Evolutionary conservation across 2,797 vertebrate genomes (phyloP).

Genomic region (Hapalemur alaotrensis): DNA sequence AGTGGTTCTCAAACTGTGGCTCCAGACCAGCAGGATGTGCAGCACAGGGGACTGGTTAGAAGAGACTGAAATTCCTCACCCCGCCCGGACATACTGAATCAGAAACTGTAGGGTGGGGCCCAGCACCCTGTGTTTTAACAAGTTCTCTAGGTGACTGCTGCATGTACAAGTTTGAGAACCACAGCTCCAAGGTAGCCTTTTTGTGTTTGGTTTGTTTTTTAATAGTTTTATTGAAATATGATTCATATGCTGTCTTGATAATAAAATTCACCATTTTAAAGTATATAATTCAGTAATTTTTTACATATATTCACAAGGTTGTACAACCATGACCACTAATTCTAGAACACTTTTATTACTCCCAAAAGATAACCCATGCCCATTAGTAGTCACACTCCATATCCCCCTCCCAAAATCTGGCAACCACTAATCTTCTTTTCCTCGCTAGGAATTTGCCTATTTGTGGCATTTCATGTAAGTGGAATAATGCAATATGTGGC

Average conservation of each 20-base stretch:
- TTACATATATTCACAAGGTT: neutral
- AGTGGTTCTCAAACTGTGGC: neutral
- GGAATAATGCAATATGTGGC: neutral
- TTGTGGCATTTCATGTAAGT: neutral
- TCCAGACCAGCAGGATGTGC: neutral
- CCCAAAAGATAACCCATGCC: neutral
- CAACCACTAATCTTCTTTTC: neutral
- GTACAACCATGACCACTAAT: neutral
- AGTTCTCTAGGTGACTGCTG: neutral
- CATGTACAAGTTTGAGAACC: neutral
- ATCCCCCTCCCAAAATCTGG: neutral
- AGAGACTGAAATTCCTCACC: neutral
- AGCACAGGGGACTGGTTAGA: neutral
- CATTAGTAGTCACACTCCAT: neutral
- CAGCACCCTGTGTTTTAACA: neutral
- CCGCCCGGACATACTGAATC: neutral
- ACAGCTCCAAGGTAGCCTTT: neutral
- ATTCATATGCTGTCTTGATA: neutral
- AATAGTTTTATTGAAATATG: neutral
- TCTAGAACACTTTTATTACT: neutral
- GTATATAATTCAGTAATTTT: neutral
- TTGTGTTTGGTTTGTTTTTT: neutral
- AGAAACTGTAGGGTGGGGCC: rapidly evolving
- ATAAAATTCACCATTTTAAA: neutral
- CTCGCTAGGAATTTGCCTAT: neutral